Base-by-base conservation (phyloP, 2,797 vertebrate genomes). In the Oophaga sylvatica region DNA sequence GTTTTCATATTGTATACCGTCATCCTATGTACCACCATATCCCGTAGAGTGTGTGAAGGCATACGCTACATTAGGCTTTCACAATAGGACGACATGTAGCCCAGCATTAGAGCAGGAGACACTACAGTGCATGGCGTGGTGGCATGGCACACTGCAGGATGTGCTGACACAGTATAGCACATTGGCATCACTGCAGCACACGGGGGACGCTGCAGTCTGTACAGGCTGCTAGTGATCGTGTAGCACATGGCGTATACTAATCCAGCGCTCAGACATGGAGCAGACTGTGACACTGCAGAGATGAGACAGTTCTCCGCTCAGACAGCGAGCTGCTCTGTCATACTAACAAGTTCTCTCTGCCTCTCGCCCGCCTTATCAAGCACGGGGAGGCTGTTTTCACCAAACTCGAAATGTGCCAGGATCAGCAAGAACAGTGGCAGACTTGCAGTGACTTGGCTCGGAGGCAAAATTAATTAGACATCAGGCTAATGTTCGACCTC, bases 391-490 rank as follows among this genome's bases (percentile, higher is more conserved):
- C 81, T 73, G 81, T 35, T 77, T 76, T 77, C 41, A 57, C 20
- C 56, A 59, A 35, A 63, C 70, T 76, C 73, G 0, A 63, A 84
- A 62, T 65, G 73, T 84, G 73, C 71, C 59, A 77, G 83, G 83
- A 76, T 53, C 83, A 84, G 71, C 82, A 84, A 60, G 53, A 84
- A 75, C 68, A 45, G 82, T 45, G 67, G 12, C 81, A 65, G 65
- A 68, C 81, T 82, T 29, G 81, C 81, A 83, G 68, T 12, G 56
- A 53, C 81, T 59, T 71, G 81, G 45, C 81, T 71, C 26, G 81
- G 67, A 83, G 67, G 48, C 75, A 53, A 82, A 53, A 56, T 82
- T 53, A 82, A 82, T 82, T 53, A 70, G 81, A 56, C 65, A 82
- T 26, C 20, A n/a, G 22, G 16, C 77, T 60, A 60, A 31, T 17